Evolutionary conservation across 2,888 invertebrate genomes (phyloP), one percentile per base, ranked within the genome.

Genomic region (Ceramica pisi): DNA sequence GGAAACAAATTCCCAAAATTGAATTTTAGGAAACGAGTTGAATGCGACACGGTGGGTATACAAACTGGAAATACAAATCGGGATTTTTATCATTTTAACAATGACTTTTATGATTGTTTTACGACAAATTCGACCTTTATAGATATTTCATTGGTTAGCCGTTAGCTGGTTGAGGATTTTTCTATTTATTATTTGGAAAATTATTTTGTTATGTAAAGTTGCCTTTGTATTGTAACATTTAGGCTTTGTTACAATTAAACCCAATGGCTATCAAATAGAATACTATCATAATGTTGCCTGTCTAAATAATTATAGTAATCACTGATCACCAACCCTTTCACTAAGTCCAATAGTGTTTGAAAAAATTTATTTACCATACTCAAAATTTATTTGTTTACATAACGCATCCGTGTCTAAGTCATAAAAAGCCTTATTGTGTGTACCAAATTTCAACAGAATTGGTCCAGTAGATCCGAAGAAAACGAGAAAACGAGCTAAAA

Each of bases 1-100:
- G 94, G 95, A 94, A 95, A 96, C 96, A 95, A 96, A 96, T 96
- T 95, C 94, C 94, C 95, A 95, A 95, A 96, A 96, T 96, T 96
- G 96, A 95, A 96, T 96, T 95, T 95, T 95, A 93, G 90, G 95
- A 94, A 95, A 95, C 95, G 95, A 95, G 95, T 95, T 95, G 95
- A 94, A 95, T 94, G 94, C 95, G 94, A 95, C 95, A 94, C 95
- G 94, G 95, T 92, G 92, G 91, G 92, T 94, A 93, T 89, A 95
- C 92, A 94, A 95, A 95, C 94, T 94, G 86, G 89, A 90, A 89
- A 92, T 92, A 92, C 80, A 92, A 92, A 93, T 93, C 91, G 92
- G 93, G 94, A 94, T 95, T 95, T 94, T 92, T 94, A 93, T 94
- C 91, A 93, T 93, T 94, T 93, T 90, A 90, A 92, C 93, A 94